phyloP scores from a whole-genome alignment of 2,113 vertebrate genomes.

The Corvus cornix region DNA sequence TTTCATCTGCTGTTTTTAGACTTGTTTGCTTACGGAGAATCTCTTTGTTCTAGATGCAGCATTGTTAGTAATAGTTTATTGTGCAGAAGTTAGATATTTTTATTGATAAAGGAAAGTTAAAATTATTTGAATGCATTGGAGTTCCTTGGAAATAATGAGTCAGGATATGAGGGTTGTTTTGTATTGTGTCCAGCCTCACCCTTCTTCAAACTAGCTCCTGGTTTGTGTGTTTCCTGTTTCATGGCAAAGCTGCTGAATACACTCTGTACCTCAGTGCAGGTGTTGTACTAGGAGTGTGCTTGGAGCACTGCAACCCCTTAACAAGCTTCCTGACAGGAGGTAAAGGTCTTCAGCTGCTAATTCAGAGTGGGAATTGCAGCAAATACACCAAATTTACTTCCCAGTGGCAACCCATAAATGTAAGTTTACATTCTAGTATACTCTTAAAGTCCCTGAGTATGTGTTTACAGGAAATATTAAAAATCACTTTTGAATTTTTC shows the following conservation, averaged over 20 bases:
- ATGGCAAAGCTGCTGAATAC: neutral
- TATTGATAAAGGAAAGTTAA: neutral
- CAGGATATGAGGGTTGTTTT: neutral
- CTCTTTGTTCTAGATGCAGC: neutral
- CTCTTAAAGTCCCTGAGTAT: neutral
- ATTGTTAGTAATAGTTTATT: neutral
- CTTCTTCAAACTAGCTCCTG: neutral
- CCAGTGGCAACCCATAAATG: neutral
- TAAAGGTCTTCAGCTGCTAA: neutral
- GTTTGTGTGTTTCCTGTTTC: neutral
- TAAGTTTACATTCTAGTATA: neutral
- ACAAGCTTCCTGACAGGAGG: neutral
- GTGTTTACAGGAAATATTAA: neutral
- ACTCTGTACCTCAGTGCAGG: neutral
- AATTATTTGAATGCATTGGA: neutral
- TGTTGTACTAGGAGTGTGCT: accelerated
- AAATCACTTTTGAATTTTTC: neutral
- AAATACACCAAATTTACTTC: neutral
- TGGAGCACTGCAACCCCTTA: neutral
- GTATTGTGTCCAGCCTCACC: conserved; percentile 2
- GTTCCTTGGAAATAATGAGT: conserved; percentile 35
- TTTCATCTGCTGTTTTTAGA: neutral
- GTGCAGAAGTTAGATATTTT: neutral
- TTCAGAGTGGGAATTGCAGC: neutral
- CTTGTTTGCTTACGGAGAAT: neutral